Evolutionary conservation across 64 coral and sea anemone genomes (phyloP), one percentile per base, ranked within the genome.

Genomic region (Actinia tenebrosa): DNA sequence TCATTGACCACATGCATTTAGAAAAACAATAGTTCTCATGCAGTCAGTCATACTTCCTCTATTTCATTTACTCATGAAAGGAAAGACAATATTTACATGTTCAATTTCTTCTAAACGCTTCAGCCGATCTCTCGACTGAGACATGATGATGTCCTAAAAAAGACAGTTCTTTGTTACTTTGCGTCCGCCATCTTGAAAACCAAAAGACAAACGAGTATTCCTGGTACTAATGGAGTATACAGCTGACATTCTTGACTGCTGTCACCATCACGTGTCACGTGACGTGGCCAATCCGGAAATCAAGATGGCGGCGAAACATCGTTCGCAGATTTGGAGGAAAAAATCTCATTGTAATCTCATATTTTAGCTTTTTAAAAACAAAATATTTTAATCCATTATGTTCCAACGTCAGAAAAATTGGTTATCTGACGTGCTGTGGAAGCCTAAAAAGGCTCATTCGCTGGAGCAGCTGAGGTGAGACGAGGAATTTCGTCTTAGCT

Each of bases 321-420:
- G 27, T 42, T 15, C 25, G 5, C n/a, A 42, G 69, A 75, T 75
- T 43, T 37, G 27, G 27, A 75, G 69, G 15, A 75, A 26, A 75
- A 75, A 0, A 20, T 81, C 17, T 7, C 8, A 22, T 81, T 50
- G 53, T 11, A 81, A 4, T 9, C 18, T 15, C 19, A 47, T 1
- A 52, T 81, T 22, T 50, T 53, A 81, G 79, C 5, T 6, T 16
- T 50, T 81, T 53, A 53, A 47, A 43, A 13, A 16, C 22, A 45
- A 14, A 55, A 50, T 50, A 81, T 81, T 50, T 50, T 30, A 27
- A 44, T 1, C 23, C 10, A 89, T 83, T 85, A 99, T 99, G 97
- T 99, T 99, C 79, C 97, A 99, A 82, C 90, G 97, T 64, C 97
- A 99, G 93, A 95, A 92, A 83, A 99, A 99, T 75, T 99, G 97